Percentiles rank a stretch among this genome's conserved stretches.
Conservation (phyloP, 1,140 invertebrate genomes). For the Zeugodacus cucurbitae region DNA sequence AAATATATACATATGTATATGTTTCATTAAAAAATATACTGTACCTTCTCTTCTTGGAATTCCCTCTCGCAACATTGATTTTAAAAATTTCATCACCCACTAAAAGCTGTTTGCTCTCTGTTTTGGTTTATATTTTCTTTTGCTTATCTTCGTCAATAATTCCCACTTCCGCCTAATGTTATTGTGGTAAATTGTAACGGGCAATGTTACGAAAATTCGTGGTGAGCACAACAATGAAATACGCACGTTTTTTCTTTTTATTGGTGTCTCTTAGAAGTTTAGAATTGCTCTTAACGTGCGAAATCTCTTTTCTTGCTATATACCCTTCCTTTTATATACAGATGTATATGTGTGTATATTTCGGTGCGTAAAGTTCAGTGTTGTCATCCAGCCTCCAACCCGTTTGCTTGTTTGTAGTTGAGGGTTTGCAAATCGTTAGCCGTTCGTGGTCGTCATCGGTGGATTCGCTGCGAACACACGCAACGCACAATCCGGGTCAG, state of each 20-base stretch:
- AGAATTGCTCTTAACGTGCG: background rate
- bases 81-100: too few relatives aligned
- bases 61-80: too few relatives aligned
- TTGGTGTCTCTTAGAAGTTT: background rate
- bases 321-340: too few relatives aligned
- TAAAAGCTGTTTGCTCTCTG: background rate
- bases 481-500: background rate
- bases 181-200: background rate
- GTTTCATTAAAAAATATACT: too few relatives aligned
- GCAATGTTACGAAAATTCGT: background rate
- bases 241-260: background rate
- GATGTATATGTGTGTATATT: background rate
- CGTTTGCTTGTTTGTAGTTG: background rate
- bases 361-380: background rate
- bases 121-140: constrained; percentile 22
- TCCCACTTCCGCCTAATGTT: background rate
- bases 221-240: background rate
- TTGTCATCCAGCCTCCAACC: background rate
- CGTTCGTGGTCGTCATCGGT: background rate
- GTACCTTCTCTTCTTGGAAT: too few relatives aligned
- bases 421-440: background rate
- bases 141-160: background rate
- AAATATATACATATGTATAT: too few relatives aligned
- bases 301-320: too few relatives aligned
- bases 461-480: background rate